A percentile compares a stretch with the other conserved stretches of the same genome.
These are phyloP conservation scores for Andricus grossulariae DNA, from an alignment of 1,140 invertebrate species.

Conservation along the genomic window DNA sequence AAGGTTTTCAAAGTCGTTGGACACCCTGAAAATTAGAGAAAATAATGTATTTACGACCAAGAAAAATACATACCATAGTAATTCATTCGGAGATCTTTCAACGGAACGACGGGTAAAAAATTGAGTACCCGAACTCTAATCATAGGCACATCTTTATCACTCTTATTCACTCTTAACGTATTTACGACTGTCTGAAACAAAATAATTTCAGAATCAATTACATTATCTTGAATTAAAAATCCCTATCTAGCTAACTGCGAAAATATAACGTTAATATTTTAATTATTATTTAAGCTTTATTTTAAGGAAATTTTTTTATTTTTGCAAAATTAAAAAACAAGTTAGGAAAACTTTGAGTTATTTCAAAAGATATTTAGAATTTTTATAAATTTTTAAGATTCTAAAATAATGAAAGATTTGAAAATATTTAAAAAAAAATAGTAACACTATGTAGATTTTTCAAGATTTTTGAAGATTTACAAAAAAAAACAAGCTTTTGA, in stretches of 20 bases:
- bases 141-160: conserved; percentile 61
- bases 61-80: conserved; percentile 81
- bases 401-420: background rate
- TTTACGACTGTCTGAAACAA: conserved; percentile 72
- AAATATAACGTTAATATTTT: too few species aligned
- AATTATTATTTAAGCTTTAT: too few species aligned
- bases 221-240: conserved; percentile 27
- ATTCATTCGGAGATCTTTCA: conserved; percentile 87
- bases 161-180: conserved; percentile 72
- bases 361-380: too few species aligned
- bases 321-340: too few species aligned
- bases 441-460: conserved; percentile 15
- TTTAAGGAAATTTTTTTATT: too few species aligned
- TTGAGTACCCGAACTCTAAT: conserved; percentile 83
- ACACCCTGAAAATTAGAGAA: background rate
- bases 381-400: too few species aligned
- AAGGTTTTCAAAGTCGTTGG: too few species aligned
- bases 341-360: too few species aligned
- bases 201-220: conserved; percentile 8
- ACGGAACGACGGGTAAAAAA: conserved; percentile 80
- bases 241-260: too few species aligned
- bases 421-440: conserved; percentile 10
- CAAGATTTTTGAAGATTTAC: too few species aligned
- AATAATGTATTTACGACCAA: conserved; percentile 33
- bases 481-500: too few species aligned